Evolutionary conservation across 2,888 invertebrate species (phyloP), one percentile per base, ranked within the genome.

Genomic region (Bugula neritina): DNA sequence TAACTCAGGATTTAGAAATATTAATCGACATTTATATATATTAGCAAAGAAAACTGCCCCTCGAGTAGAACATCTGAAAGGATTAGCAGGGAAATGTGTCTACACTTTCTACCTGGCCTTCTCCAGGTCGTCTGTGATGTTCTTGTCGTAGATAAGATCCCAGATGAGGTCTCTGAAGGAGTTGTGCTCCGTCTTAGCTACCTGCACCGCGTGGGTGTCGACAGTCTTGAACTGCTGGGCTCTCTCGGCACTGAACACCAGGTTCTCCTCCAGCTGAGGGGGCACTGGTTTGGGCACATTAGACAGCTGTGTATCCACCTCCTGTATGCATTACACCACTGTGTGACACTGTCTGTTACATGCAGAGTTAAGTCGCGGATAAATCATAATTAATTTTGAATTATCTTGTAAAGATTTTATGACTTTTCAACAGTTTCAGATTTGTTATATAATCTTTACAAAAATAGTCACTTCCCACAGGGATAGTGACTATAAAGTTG

Each of bases 81-180:
- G n/a, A n/a, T n/a, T n/a, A n/a, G n/a, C n/a, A n/a, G n/a, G n/a
- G 43, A 43, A 10, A 17, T 43, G 43, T 43, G 17, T 43, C 10
- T 43, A 43, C 43, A 43, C 10, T 17, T 5, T 23, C 3, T 74
- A 83, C 83, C 83, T 81, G 71, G 81, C 81, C 75, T 82, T 84
- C 73, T 84, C 84, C 23, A 84, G 75, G 58, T 84, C 83, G 55
- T 81, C 80, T 73, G 78, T 77, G 70, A 79, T 79, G 73, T 81
- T 80, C 72, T 78, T 80, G 74, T 79, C 80, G 77, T 80, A 81
- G 1, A 82, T 79, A 73, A 84, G 78, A 74, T 84, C 82, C 78
- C 79, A 83, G 72, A 84, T 83, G 69, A 84, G 77, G 74, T 84
- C 84, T 43, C 77, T 77, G 77, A 84, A 84, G 74, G 79, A 81